phyloP scores from a whole-genome alignment of 2,797 vertebrate genomes.

The Podarcis siculus region DNA sequence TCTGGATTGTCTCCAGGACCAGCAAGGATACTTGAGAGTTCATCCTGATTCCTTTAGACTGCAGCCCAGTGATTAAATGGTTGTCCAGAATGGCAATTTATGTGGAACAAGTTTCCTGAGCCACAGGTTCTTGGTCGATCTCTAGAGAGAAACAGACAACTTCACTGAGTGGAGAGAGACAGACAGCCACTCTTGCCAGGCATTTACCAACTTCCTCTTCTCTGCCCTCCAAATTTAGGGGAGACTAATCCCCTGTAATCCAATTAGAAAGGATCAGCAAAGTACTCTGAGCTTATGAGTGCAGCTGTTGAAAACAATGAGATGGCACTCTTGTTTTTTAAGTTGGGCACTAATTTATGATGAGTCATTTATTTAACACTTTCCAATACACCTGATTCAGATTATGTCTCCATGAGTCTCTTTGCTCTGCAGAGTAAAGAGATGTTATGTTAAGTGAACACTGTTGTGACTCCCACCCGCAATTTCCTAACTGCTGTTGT shows the following conservation, averaged over 20 bases:
- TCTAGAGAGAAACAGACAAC: neutral
- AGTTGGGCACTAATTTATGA: neutral
- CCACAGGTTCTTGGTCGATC: neutral
- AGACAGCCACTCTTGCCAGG: neutral
- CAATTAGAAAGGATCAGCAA: constrained; percentile 33
- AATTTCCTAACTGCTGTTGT: neutral
- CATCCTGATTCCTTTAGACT: neutral
- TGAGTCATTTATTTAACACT: neutral
- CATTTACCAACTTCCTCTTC: neutral
- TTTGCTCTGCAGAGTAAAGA: neutral
- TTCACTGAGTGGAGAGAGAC: neutral
- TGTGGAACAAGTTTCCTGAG: neutral
- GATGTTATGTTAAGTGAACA: neutral
- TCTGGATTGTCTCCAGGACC: neutral
- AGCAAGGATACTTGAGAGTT: neutral
- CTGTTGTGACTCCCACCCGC: neutral
- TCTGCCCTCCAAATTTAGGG: constrained; percentile 17
- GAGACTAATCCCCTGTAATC: constrained; percentile 32
- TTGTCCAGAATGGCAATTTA: neutral
- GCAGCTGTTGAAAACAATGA: neutral
- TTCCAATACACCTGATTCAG: neutral
- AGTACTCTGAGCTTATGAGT: neutral
- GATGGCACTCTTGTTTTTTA: neutral
- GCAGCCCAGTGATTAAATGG: neutral
- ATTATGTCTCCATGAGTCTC: neutral